phyloP scores from a whole-genome alignment of 2,113 vertebrate genomes.

The Phalacrocorax carbo region DNA sequence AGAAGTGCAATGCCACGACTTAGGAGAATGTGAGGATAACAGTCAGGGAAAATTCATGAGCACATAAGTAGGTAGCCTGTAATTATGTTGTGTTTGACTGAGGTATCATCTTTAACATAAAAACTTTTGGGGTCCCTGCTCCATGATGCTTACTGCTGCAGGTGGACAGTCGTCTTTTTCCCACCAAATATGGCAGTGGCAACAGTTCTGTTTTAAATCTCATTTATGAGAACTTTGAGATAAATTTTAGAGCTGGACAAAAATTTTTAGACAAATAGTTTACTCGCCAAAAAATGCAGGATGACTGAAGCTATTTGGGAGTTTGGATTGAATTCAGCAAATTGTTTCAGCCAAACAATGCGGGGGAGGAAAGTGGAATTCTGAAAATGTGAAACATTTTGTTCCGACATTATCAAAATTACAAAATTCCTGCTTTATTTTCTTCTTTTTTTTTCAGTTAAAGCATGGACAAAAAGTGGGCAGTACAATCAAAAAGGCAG shows the following conservation, averaged over 20 bases:
- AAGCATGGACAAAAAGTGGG: not conserved
- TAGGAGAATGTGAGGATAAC: not conserved
- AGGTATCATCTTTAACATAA: not conserved
- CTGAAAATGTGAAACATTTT: slow-evolving; percentile 60
- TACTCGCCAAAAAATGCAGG: slow-evolving; percentile 28
- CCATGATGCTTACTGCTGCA: not conserved
- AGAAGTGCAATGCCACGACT: not conserved
- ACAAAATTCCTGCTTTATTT: slow-evolving; percentile 14
- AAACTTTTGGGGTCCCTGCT: not conserved
- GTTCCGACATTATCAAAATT: slow-evolving; percentile 21
- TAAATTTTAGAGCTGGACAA: not conserved
- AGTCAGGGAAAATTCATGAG: not conserved
- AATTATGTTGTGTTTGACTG: not conserved
- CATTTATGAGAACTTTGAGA: not conserved
- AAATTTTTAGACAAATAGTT: slow-evolving; percentile 10
- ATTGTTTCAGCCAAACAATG: slow-evolving; percentile 50
- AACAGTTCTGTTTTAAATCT: not conserved
- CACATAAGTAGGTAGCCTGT: not conserved
- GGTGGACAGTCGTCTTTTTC: not conserved
- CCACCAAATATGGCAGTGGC: not conserved
- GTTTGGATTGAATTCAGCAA: slow-evolving; percentile 39
- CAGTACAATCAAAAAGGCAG: not conserved
- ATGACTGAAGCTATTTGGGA: not conserved
- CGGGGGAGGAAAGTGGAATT: slow-evolving; percentile 46
- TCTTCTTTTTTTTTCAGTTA: not conserved